Percentiles rank a stretch among this genome's conserved stretches.
Evolutionary conservation across 2,113 vertebrate species (phyloP).

Genomic region (Copsychus sechellarum): DNA sequence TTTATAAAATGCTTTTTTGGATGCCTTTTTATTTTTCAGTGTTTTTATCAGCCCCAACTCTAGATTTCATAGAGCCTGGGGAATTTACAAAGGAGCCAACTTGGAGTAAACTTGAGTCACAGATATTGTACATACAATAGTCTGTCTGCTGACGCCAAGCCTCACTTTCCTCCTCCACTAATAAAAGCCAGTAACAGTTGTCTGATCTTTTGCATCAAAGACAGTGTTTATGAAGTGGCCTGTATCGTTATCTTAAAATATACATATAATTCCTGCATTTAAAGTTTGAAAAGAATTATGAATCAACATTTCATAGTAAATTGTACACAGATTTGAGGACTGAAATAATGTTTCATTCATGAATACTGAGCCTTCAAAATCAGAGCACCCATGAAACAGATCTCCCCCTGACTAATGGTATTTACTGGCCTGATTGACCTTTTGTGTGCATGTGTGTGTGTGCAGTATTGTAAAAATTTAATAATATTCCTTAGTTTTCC

Average conservation of each 20-base stretch:
- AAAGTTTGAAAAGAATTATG: constrained; percentile 45
- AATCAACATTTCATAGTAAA: constrained; percentile 56
- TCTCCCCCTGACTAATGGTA: background rate
- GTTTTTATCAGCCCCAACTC: constrained; percentile 67
- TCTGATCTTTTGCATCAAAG: constrained; percentile 73
- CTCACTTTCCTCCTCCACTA: constrained; percentile 39
- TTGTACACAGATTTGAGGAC: background rate
- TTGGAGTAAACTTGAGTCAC: constrained; percentile 40
- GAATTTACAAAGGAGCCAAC: constrained; percentile 69
- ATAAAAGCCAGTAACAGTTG: constrained; percentile 67
- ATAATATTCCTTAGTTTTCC: background rate
- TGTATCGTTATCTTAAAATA: constrained; percentile 44
- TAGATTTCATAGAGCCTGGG: constrained; percentile 62
- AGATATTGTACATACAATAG: constrained; percentile 40
- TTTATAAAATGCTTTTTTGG: constrained; percentile 71
- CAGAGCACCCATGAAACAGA: background rate
- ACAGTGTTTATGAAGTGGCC: constrained; percentile 62
- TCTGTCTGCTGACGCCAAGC: constrained; percentile 57
- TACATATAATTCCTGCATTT: constrained; percentile 32
- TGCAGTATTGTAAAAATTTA: background rate
- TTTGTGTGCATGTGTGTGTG: background rate
- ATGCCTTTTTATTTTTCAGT: constrained; percentile 64
- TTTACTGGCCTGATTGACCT: background rate
- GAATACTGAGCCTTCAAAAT: background rate
- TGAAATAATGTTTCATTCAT: constrained; percentile 22